These are phyloP conservation scores for Cephalotes varians DNA, from an alignment of 2,888 invertebrate species.

Conservation along the genomic window DNA sequence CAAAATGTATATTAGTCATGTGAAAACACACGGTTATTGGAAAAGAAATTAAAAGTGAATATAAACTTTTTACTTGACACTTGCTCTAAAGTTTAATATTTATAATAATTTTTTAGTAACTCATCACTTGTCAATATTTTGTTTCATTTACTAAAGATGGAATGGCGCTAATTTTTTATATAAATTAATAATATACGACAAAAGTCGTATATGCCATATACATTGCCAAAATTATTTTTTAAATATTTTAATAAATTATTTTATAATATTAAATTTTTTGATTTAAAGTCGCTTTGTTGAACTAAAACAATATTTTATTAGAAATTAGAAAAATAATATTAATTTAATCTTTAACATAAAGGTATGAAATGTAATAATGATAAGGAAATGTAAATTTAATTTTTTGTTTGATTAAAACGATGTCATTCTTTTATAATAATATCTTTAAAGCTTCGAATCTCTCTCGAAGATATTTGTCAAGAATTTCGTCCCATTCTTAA, in stretches of 20 bases:
- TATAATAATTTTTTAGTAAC: neutral
- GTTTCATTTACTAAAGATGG: neutral
- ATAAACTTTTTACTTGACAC: neutral
- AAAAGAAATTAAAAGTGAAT: neutral
- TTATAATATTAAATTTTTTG: neutral
- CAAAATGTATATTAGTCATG: neutral
- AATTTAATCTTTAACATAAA: neutral
- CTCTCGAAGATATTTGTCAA: slow-evolving; percentile 5
- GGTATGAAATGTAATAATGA: neutral
- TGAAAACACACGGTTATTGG: neutral
- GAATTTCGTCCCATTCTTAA: slow-evolving; percentile 15
- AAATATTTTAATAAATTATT: neutral
- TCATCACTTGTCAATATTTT: neutral
- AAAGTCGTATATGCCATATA: too few relatives aligned
- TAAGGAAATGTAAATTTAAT: neutral
- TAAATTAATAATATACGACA: neutral
- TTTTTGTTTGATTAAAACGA: neutral
- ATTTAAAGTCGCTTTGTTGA: neutral
- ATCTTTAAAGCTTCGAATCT: neutral
- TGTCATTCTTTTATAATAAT: neutral
- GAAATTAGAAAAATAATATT: neutral
- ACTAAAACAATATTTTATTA: neutral
- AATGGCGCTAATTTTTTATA: neutral
- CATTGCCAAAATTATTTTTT: neutral
- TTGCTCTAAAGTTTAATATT: neutral